Base-by-base conservation (phyloP, 2,888 invertebrate genomes). In the Rhodophaea formosa region DNA sequence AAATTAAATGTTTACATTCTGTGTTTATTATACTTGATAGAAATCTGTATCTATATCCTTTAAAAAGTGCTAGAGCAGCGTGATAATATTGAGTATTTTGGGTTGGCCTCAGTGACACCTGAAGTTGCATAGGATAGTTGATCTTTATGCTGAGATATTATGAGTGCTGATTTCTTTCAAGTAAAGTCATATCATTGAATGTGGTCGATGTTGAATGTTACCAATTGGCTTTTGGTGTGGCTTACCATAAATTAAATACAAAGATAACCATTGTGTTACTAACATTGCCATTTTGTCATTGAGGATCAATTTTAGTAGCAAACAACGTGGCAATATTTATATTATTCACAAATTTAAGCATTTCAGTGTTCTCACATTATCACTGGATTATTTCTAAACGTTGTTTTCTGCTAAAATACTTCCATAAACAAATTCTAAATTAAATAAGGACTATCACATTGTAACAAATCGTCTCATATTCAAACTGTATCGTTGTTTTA, bases 171-270 rank as follows among this genome's bases (percentile, higher is more conserved):
- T 51, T 51, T 51, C 32, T 35, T 51, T 17, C 35, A 51, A 51
- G 35, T 51, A 8, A 51, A 59, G 61, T 59, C 57, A 67, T 66
- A 57, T 67, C 16, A 39, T 35, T 39, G 17, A 12, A 17, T 51
- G 51, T 51, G 35, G 10, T 49, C 49, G 16, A 51, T 35, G 51
- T 51, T 51, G 15, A 32, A 32, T 49, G 15, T 49, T 49, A 49
- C 3, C 15, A 32, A 49, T 49, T 51, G 35, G 51, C 51, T 51
- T 51, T 51, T 15, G 32, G 16, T 51, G 51, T 51, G 39, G 51
- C 51, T 51, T 32, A 12, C 15, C 12, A 39, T 35, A 35, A 15
- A 35, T 35, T 39, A 12, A 12, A 39, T 6, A 12, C 12, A 39
- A n/a, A 39, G 8, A 39, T 32, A 16, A 8, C 49, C 23, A 23